Percentiles rank a stretch among this genome's conserved stretches.
Evolutionary conservation across 2,797 vertebrate genomes (phyloP).

Genomic region (Ptychadena robeensis): DNA sequence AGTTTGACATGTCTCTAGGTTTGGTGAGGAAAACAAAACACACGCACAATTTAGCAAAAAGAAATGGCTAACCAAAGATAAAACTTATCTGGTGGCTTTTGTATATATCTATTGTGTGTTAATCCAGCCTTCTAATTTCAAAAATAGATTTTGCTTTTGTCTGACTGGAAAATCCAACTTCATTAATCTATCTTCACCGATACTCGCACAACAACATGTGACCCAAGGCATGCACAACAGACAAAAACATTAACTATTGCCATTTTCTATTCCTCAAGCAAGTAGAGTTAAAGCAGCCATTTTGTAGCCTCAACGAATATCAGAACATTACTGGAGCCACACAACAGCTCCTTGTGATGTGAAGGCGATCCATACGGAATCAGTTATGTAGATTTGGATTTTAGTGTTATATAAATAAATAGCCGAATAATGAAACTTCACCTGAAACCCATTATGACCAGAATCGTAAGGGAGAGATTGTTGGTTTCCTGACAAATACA

Average conservation of each 20-base stretch:
- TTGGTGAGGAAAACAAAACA: background rate
- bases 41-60: background rate
- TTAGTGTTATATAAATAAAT: slow-evolving; percentile 23
- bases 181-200: background rate
- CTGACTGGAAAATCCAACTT: background rate
- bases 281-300: background rate
- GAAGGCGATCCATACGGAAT: background rate
- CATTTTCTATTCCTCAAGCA: background rate
- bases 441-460: background rate
- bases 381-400: background rate
- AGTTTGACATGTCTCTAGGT: slow-evolving; percentile 4
- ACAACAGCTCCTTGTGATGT: background rate
- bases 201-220: slow-evolving; percentile 2
- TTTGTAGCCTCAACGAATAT: background rate
- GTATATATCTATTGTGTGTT: background rate
- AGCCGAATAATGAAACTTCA: background rate
- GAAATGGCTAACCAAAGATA: background rate
- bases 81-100: background rate
- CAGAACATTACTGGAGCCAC: background rate
- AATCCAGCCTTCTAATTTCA: background rate
- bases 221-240: background rate
- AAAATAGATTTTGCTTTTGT: background rate
- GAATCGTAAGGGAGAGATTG: background rate
- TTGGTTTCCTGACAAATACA: background rate
- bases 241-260: slow-evolving; percentile 11